Percentiles rank a stretch among this genome's conserved stretches.
phyloP scores from a whole-genome alignment of 2,888 invertebrate genomes.

The Morinoia aosen region DNA sequence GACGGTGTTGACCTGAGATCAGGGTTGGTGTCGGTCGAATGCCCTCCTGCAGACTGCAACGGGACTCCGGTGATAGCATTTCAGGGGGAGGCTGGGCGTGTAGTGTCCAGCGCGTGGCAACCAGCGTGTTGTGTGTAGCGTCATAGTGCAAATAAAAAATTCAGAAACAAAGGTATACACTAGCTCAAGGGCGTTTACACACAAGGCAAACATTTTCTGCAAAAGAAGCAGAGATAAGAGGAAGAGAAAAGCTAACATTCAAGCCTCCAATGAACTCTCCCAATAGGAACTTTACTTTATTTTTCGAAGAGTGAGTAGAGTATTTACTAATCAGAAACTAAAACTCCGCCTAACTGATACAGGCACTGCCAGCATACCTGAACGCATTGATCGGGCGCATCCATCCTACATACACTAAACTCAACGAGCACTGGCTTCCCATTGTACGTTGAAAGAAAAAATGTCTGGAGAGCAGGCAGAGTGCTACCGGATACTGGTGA shows the following conservation, averaged over 20 bases:
- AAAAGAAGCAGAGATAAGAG: background rate
- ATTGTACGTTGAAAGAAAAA: no score
- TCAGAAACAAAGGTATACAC: background rate
- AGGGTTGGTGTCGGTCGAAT: background rate
- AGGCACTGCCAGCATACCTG: background rate
- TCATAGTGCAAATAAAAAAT: background rate
- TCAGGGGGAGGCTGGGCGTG: background rate
- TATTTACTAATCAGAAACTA: background rate
- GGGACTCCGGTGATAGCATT: background rate
- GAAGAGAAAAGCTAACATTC: background rate
- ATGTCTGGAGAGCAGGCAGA: no score
- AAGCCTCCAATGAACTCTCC: background rate
- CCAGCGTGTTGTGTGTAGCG: no score
- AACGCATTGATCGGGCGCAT: no score
- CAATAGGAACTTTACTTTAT: background rate
- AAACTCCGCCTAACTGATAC: background rate
- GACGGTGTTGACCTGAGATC: slow-evolving; percentile 1
- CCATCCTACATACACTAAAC: no score
- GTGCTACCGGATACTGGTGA: no score
- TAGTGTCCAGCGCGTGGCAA: background rate
- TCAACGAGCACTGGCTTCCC: no score
- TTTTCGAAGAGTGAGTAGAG: background rate
- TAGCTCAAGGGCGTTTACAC: background rate
- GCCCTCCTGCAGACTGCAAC: background rate
- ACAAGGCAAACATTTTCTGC: background rate